phyloP scores from a whole-genome alignment of 2,888 invertebrate species.

The Eueremaeus valkanovi region DNA sequence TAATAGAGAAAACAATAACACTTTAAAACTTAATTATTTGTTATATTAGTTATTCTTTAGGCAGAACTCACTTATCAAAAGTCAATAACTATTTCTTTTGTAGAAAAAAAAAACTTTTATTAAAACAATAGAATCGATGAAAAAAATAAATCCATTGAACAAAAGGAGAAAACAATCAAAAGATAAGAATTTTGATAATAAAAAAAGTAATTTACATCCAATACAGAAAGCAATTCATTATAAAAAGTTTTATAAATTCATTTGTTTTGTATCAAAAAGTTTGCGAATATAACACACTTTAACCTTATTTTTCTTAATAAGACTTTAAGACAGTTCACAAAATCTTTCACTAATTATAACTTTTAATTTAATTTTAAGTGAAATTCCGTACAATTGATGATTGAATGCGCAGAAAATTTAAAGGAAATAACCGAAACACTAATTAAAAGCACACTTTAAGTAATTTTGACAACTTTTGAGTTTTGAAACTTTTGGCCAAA shows the following conservation, averaged over 20 bases:
- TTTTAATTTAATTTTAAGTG: neutral
- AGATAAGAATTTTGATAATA: neutral
- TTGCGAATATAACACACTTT: neutral
- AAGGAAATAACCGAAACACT: neutral
- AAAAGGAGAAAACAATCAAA: neutral
- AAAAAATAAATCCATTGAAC: neutral
- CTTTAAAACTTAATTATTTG: neutral
- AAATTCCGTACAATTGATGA: neutral
- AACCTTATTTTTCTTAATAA: no score
- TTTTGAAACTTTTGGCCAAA: neutral
- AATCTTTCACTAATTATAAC: neutral
- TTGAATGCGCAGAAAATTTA: no score
- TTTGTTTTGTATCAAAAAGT: neutral
- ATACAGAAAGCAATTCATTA: neutral
- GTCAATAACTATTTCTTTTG: neutral
- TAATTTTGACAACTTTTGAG: neutral
- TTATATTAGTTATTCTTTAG: neutral
- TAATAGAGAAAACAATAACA: neutral
- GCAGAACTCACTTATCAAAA: neutral
- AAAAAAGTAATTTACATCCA: neutral
- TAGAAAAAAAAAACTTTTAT: neutral
- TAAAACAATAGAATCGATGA: neutral
- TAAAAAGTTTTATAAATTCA: neutral
- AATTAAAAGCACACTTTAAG: neutral
- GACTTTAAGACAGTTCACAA: no score